These are phyloP conservation scores for Phalloptychus januarius DNA, from an alignment of 2,797 vertebrate species.

Conservation along the genomic window DNA sequence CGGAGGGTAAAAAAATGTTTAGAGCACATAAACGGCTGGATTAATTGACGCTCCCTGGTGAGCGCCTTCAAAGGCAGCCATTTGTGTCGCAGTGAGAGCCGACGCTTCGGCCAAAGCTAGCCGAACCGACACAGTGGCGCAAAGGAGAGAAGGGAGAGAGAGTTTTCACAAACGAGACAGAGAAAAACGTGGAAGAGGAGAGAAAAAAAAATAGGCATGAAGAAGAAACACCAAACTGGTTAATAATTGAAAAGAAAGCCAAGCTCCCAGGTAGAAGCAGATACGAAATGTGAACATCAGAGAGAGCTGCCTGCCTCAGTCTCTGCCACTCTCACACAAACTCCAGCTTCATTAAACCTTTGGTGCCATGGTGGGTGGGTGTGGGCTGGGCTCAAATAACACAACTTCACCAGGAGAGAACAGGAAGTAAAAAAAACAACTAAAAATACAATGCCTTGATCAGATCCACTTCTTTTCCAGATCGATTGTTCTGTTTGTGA, in stretches of 20 bases:
- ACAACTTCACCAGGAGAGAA: slow-evolving; percentile 39
- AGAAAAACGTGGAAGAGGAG: slow-evolving; percentile 38
- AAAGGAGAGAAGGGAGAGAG: slow-evolving; percentile 38
- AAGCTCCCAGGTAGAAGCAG: slow-evolving; percentile 77
- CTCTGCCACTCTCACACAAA: slow-evolving; percentile 46
- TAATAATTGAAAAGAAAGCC: slow-evolving; percentile 81
- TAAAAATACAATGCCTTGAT: slow-evolving; percentile 49
- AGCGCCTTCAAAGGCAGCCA: slow-evolving; percentile 71
- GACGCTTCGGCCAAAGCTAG: slow-evolving; percentile 55
- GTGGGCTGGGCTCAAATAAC: slow-evolving; percentile 35
- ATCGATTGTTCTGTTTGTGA: slow-evolving; percentile 41
- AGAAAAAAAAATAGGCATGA: slow-evolving; percentile 41
- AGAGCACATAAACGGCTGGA: slow-evolving; percentile 56
- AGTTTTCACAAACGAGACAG: slow-evolving; percentile 28
- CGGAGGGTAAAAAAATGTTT: slow-evolving; percentile 16
- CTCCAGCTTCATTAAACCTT: slow-evolving; percentile 76
- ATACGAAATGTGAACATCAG: slow-evolving; percentile 82
- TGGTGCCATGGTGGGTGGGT: slow-evolving; percentile 42
- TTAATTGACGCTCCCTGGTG: slow-evolving; percentile 73
- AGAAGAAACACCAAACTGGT: slow-evolving; percentile 75
- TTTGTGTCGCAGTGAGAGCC: slow-evolving; percentile 72
- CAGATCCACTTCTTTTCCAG: slow-evolving; percentile 24
- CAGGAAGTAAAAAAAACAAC: slow-evolving; percentile 12
- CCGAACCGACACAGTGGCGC: slow-evolving; percentile 59
- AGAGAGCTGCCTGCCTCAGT: slow-evolving; percentile 72